Evolutionary conservation across 2,888 invertebrate species (phyloP), one percentile per base, ranked within the genome.

Genomic region (Athalia cordata): DNA sequence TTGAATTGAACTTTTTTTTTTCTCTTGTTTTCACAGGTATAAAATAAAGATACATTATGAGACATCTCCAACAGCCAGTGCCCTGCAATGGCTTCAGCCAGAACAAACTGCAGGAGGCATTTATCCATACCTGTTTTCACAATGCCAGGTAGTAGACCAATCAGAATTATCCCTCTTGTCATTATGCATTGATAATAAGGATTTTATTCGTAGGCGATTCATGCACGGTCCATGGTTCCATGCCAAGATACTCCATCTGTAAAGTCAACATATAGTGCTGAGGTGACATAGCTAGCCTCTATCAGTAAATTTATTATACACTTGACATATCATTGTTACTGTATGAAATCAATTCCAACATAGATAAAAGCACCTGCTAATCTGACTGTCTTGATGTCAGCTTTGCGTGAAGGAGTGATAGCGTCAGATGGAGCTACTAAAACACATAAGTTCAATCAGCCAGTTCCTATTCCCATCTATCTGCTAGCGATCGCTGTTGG

Each of bases 191-290:
- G 29, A 29, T 29, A 29, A 29, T 2, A 29, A 29, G 29, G 2
- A 29, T 29, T 29, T 79, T 77, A 81, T 82, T 90, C 88, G 50
- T 87, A 96, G 94, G 95, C 96, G 3, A 97, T 97, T 82, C 96
- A 97, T 91, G 96, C 97, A 0, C 93, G 98, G 65, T 96, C 98
- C 3, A 93, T 98, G 82, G 84, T 98, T 3, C 98, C 98, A 0
- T 98, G 98, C 86, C 98, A 98, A 91, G 97, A 98, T 91, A 95
- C 97, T 0, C 98, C 98, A 0, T 93, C 94, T 0, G 96, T 98
- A 0, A 99, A 99, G 91, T 94, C 95, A 83, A 95, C 96, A 0
- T 98, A 97, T 88, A 92, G 93, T 77, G 96, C 97, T 6, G 92
- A 88, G 89, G 92, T 93, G 87, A 86, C 89, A 29, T 29, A 29